Conservation (phyloP, 2,113 vertebrate genomes). For the Montifringilla adamsi region DNA sequence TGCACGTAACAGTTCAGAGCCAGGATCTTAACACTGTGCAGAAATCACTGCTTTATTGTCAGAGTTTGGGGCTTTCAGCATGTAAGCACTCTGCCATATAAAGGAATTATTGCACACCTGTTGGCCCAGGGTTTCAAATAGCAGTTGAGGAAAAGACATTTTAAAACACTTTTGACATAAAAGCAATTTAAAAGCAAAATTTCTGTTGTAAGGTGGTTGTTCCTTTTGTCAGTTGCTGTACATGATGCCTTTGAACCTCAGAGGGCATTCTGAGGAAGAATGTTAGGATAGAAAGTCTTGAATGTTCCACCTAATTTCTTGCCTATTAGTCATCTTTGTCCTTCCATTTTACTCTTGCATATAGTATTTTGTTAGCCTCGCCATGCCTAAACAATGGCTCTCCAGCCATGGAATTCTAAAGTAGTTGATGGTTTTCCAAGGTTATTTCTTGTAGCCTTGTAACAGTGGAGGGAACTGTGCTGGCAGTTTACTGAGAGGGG, state of each 20-base stretch:
- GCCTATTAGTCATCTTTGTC: background rate
- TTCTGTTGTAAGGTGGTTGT: background rate
- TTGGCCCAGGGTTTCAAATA: background rate
- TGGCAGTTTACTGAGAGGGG: background rate
- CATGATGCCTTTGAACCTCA: background rate
- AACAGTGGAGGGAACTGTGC: background rate
- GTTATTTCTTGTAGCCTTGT: background rate
- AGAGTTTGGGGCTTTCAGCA: background rate
- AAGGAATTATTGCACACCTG: background rate
- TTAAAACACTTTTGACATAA: background rate
- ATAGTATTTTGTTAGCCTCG: background rate
- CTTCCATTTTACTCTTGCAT: background rate
- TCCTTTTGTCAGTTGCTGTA: background rate
- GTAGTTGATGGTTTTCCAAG: background rate
- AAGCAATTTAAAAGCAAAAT: background rate
- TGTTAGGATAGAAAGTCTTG: background rate
- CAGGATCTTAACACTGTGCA: background rate
- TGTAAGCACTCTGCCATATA: fast-evolving
- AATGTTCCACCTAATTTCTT: background rate
- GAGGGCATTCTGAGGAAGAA: background rate
- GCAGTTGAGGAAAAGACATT: background rate
- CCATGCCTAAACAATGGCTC: background rate
- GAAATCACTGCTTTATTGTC: background rate
- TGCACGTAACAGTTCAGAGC: fast-evolving
- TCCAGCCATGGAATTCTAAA: background rate